Base-by-base conservation (phyloP, 2,888 invertebrate genomes). In the Ischnus inquisitorius region DNA sequence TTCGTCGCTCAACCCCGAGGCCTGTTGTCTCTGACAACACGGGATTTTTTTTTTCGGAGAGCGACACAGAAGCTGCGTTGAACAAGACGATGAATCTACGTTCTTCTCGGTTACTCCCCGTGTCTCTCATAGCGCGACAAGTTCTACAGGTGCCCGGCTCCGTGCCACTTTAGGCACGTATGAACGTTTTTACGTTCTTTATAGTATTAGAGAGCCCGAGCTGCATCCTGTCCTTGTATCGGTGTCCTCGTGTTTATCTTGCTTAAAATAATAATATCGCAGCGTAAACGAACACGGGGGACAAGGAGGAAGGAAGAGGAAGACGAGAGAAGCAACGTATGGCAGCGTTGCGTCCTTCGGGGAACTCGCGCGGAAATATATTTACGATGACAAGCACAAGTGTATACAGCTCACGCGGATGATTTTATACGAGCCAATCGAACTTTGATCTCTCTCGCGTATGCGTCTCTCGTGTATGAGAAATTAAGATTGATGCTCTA, bases 11-110 rank as follows among this genome's bases (percentile, higher is more conserved):
- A 54, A 51, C 64, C 64, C 69, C 16, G 78, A 60, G 77, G 78
- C 51, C 77, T 87, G 87, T 87, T 87, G 78, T 87, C 79, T 86
- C 48, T 85, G 79, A 84, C 79, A 87, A 87, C 86, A 87, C 76
- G 72, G 39, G 34, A 74, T 46, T 54, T 65, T 76, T 67, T 68
- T 41, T n/a, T 39, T 1, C 19, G 54, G 57, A 43, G 54, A 51
- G 54, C 46, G 65, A 25, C 22, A 19, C 54, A 54, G 14, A 22
- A 60, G 12, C 4, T 60, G 60, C 28, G 5, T 28, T 14, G 25
- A 25, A 14, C 10, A 12, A 72, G 71, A 81, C 69, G 79, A 72
- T 83, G 62, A 48, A 39, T 72, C 51, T 79, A 28, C 79, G 77
- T 62, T 76, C 57, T 68, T 34, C 79, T 25, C 48, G 34, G 68